These are phyloP conservation scores for Sitobion miscanthi DNA, from an alignment of 1,140 invertebrate genomes.

Conservation along the genomic window DNA sequence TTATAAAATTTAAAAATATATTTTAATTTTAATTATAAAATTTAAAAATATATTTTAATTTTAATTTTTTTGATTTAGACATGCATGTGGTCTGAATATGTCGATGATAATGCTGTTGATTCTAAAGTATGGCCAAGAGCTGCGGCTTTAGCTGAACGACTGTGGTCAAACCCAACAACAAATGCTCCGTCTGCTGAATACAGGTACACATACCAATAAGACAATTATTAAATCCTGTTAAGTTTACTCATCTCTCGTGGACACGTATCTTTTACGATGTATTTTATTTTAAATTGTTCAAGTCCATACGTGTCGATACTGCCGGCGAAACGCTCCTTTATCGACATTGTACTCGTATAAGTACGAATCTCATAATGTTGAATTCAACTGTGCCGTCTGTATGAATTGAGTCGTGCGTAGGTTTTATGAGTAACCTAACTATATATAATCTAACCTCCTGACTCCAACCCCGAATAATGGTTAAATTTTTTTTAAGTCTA, in stretches of 20 bases:
- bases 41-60: not conserved
- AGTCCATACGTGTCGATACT: not conserved
- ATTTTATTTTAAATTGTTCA: not conserved
- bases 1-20: too few species aligned
- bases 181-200: slow-evolving; percentile 3
- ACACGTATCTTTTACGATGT: not conserved
- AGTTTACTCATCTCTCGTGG: not conserved
- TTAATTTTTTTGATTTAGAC: not conserved
- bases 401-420: not conserved
- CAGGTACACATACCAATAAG: slow-evolving; percentile 5
- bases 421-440: not conserved
- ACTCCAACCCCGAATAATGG: not conserved
- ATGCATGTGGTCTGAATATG: slow-evolving; percentile 79
- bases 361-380: not conserved
- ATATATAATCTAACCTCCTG: not conserved
- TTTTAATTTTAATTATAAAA: not conserved
- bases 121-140: slow-evolving; percentile 76
- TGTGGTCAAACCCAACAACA: slow-evolving; percentile 75
- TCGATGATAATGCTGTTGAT: slow-evolving; percentile 72
- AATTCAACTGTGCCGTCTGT: not conserved
- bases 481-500: not conserved
- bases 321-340: not conserved
- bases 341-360: not conserved
- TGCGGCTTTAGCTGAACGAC: slow-evolving; percentile 76
- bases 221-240: not conserved